phyloP scores from a whole-genome alignment of 2,888 invertebrate genomes.

The Cantharis nigra region DNA sequence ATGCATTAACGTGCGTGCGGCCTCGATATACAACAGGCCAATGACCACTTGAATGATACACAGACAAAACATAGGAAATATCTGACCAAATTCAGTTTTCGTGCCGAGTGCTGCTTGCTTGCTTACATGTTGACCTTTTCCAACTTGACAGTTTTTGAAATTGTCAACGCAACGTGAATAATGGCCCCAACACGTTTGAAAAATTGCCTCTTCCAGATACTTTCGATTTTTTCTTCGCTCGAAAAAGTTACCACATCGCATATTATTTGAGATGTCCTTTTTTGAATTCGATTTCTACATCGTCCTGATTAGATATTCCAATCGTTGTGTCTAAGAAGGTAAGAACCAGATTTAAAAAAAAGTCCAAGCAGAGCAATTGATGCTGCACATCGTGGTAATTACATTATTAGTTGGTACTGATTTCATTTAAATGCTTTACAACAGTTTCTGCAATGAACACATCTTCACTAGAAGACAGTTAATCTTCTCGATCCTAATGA shows the following conservation, averaged over 20 bases:
- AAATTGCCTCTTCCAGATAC: not conserved
- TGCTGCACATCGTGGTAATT: not conserved
- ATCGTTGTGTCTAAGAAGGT: not conserved
- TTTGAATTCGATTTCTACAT: not conserved
- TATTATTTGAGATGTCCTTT: not conserved
- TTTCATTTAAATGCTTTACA: not conserved
- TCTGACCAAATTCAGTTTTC: constrained; percentile 6
- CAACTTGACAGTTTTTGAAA: not conserved
- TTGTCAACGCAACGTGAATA: not conserved
- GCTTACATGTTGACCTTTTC: constrained; percentile 9
- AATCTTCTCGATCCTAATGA: not conserved
- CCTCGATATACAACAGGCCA: constrained; percentile 52
- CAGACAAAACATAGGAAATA: constrained; percentile 42
- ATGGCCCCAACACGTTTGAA: not conserved
- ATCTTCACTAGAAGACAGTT: not conserved
- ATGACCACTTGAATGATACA: constrained; percentile 50
- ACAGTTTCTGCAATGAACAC: not conserved
- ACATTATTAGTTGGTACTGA: not conserved
- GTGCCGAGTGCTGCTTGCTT: not conserved
- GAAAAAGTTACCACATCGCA: not conserved
- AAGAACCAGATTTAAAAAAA: not conserved
- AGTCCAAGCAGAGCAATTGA: not conserved
- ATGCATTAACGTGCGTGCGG: constrained; percentile 45
- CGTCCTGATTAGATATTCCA: too few relatives aligned
- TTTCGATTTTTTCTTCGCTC: not conserved